Base-by-base conservation (phyloP, 2,797 vertebrate genomes). In the Pseudopleuronectes americanus region DNA sequence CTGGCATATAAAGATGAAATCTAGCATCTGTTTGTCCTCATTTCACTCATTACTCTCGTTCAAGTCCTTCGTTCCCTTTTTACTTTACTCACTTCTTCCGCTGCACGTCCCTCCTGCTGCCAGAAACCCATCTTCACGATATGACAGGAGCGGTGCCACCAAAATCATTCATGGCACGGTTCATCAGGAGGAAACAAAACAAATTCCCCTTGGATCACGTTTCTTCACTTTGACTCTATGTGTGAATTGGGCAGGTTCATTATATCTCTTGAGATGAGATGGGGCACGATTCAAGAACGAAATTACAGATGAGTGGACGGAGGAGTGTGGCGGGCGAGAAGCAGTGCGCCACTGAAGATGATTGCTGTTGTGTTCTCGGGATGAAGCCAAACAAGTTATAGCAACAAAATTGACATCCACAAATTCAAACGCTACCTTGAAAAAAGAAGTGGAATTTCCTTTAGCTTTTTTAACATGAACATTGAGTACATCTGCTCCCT, bases 11-110 rank as follows among this genome's bases (percentile, higher is more conserved):
- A 79, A 85, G 81, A 81, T 69, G 81, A 67, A 83, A 86, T 88
- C 70, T 47, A 80, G 77, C 79, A 81, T 86, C 84, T 86, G 80
- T 69, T 90, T 77, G 68, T 84, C 84, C 82, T 86, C 79, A 51
- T 81, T 89, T 79, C 41, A 48, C 45, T 82, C 76, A 70, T 85
- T 68, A 58, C 66, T 76, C 31, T 75, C 26, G 4, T 33, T 33
- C 14, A 3, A 70, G 48, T 52, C 52, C 47, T 65, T 56, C 19
- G n/a, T 71, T 59, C 54, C 7, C 51, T 72, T 71, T 71, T 45
- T 57, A 14, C 41, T 57, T 23, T 4, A 6, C 17, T 57, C 28
- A 23, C 38, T 58, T 54, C 17, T 8, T 48, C 4, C 45, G 47
- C 24, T n/a, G 8, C 36, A 38, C 4, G 36, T 10, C 28, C 5